Evolutionary conservation across 2,888 invertebrate genomes (phyloP), one percentile per base, ranked within the genome.

Genomic region (Caenorhabditis macrosperma): DNA sequence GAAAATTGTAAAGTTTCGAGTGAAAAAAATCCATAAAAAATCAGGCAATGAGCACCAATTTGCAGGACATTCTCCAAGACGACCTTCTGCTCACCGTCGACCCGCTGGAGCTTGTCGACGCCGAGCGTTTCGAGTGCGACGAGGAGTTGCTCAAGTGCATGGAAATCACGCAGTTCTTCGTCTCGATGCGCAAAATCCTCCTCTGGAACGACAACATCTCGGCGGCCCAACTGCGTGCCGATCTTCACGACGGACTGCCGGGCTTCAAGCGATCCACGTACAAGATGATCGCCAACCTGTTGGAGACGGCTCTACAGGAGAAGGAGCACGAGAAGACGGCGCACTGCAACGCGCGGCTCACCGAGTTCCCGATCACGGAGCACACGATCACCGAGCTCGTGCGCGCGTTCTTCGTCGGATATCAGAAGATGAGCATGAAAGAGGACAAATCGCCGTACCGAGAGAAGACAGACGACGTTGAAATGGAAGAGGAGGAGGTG

Each of bases 121-220:
- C 57, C 20, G 41, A 33, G 15, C 35, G 24, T 0, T 10, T 68
- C 12, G 48, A 76, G 6, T 55, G 48, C 12, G 61, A 68, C 30
- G 78, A 68, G 15, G 57, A 57, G 28, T 7, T 74, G 10, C 41
- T 78, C 2, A 67, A 61, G 26, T 72, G 72, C 26, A 50, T 78
- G 50, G 78, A 78, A 63, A 57, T 78, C 20, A 38, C 78, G 2
- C 78, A 78, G 41, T 78, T 61, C 38, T 63, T 78, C 41, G 74
- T 78, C 15, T 60, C 72, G 9, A 72, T 74, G 67, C 52, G 67
- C 1, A 67, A 78, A 26, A 63, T 78, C 30, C 17, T 78, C n/a
- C 54, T 63, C 0, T 78, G 71, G 71, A 66, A 66, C n/a, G 71
- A 78, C 26, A 60, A 78, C 17, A 52, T 78, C 22, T 30, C 54